Evolutionary conservation across 37 sponge, comb jelly and placozoan genomes (phyloP).

Genomic region (Agelas oroides): DNA sequence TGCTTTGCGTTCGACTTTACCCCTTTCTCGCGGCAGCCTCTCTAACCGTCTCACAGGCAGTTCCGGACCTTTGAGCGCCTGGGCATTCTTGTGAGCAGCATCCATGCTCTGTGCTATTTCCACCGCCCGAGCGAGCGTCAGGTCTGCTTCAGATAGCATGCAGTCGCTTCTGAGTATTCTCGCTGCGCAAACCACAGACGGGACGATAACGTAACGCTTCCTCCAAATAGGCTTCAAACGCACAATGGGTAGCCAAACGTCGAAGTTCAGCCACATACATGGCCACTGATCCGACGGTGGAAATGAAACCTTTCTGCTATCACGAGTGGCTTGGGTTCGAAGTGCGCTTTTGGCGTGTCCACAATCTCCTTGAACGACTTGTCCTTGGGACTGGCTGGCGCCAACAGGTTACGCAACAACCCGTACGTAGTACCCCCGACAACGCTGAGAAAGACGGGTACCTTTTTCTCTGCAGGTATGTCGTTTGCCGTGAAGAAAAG

Average conservation of each 20-base stretch:
- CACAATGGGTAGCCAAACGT: background rate
- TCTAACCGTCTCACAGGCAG: background rate
- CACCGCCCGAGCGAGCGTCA: background rate
- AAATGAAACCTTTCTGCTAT: too few species aligned
- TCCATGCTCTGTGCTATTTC: slow-evolving; percentile 6
- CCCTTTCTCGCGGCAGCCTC: background rate
- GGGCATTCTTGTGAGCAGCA: slow-evolving; percentile 20
- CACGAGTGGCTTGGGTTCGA: too few species aligned
- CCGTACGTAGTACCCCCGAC: too few species aligned
- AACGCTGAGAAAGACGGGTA: too few species aligned
- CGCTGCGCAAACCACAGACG: slow-evolving; percentile 8
- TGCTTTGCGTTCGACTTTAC: background rate
- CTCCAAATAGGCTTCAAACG: background rate
- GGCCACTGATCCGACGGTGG: background rate
- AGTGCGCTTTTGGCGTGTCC: too few species aligned
- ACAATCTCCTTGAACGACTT: too few species aligned
- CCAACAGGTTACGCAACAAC: too few species aligned
- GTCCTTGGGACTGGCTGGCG: too few species aligned
- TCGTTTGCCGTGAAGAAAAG: too few species aligned
- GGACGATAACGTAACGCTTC: background rate
- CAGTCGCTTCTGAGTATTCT: background rate
- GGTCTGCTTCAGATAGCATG: background rate
- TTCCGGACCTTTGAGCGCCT: background rate
- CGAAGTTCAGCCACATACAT: slow-evolving; percentile 19
- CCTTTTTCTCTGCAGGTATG: too few species aligned